Percentiles rank a stretch among this genome's conserved stretches.
These are phyloP conservation scores for Mythimna ferrago DNA, from an alignment of 2,888 invertebrate species.

Conservation along the genomic window DNA sequence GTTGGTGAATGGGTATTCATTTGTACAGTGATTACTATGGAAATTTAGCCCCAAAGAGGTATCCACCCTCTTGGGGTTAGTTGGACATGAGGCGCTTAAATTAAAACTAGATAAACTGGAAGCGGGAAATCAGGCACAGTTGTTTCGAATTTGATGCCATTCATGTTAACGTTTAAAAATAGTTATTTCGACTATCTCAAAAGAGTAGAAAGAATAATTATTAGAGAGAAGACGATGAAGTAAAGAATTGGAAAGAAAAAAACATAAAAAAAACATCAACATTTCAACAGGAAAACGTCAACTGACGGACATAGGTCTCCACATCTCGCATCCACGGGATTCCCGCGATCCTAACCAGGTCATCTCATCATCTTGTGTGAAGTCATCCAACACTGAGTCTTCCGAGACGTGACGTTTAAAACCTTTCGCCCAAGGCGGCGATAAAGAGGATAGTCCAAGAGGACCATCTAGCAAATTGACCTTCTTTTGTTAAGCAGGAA, in stretches of 20 bases:
- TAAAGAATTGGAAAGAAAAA: neutral
- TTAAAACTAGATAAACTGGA: conserved; percentile 1
- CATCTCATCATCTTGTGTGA: no score
- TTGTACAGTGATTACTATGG: conserved; percentile 4
- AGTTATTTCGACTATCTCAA: neutral
- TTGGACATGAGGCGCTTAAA: neutral
- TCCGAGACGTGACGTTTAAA: no score
- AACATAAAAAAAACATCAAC: neutral
- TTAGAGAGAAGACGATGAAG: neutral
- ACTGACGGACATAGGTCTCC: no score
- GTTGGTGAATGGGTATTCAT: conserved; percentile 19
- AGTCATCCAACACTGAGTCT: no score
- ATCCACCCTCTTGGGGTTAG: neutral
- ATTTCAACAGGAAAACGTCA: no score
- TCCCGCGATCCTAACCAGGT: no score
- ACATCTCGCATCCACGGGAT: no score
- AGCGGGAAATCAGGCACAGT: neutral
- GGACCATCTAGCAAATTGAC: no score
- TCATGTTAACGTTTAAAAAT: no score
- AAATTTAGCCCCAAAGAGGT: neutral
- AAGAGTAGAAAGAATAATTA: neutral
- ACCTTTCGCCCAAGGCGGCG: no score
- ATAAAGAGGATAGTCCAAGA: no score
- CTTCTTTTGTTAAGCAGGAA: no score
- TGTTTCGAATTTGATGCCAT: neutral